Percentiles rank a stretch among this genome's conserved stretches.
phyloP scores from a whole-genome alignment of 2,113 vertebrate species.

The Eleginops maclovinus region DNA sequence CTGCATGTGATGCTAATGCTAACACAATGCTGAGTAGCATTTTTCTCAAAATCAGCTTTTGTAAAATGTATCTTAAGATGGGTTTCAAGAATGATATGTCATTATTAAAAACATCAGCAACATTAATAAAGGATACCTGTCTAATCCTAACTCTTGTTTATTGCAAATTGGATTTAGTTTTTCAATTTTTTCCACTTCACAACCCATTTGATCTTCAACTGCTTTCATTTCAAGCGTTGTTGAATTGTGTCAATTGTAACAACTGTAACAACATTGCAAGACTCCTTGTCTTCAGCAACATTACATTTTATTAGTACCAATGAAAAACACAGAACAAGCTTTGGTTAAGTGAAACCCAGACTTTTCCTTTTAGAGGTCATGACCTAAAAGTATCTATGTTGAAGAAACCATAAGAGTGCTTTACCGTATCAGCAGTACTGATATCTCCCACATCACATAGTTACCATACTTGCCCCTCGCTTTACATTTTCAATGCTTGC shows the following conservation, averaged over 20 bases:
- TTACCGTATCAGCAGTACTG: neutral
- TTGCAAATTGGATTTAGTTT: neutral
- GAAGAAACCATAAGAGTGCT: neutral
- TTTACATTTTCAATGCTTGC: constrained; percentile 52
- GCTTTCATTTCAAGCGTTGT: neutral
- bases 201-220: neutral
- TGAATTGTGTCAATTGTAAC: neutral
- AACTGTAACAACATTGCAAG: neutral
- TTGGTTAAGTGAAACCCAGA: neutral
- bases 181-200: neutral
- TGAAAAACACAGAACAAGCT: neutral
- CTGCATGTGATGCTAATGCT: constrained; percentile 1
- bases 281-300: neutral
- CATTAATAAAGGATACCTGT: neutral
- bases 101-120: neutral
- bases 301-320: neutral
- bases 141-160: neutral
- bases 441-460: constrained; percentile 26
- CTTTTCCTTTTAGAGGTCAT: neutral
- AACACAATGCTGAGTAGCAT: neutral
- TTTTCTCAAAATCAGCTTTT: neutral
- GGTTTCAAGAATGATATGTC: neutral
- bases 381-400: neutral
- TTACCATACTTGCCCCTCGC: constrained; percentile 4
- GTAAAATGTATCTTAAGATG: neutral